Percentiles rank a stretch among this genome's conserved stretches.
These are phyloP conservation scores for Galerucella nymphaeae DNA, from an alignment of 2,888 invertebrate genomes.

Conservation along the genomic window DNA sequence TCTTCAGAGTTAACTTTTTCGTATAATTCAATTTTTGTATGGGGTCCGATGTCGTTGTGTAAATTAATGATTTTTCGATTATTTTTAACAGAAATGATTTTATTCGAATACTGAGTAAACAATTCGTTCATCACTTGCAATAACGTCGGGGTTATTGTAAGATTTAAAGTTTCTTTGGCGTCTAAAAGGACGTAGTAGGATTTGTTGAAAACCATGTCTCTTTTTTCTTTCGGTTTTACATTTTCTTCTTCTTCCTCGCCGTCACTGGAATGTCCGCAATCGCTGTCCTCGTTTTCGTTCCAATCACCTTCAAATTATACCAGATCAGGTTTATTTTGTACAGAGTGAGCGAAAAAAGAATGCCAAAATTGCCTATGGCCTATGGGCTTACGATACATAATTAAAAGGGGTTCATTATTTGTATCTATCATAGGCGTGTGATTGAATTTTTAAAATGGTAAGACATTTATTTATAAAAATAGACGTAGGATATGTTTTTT, in stretches of 20 bases:
- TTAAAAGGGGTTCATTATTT: no score
- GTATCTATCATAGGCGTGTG: no score
- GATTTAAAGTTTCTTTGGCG: conserved; percentile 73
- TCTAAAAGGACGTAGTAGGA: conserved; percentile 78
- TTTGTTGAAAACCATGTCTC: conserved; percentile 54
- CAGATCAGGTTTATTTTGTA: no score
- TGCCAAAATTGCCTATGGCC: no score
- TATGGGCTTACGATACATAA: no score
- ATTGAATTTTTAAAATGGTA: no score
- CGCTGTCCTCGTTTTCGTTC: conserved; percentile 65
- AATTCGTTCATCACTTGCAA: conserved; percentile 68
- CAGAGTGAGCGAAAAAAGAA: no score
- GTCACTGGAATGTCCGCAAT: conserved; percentile 69
- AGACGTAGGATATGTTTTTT: no score
- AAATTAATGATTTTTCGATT: conserved; percentile 66
- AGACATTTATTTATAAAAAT: no score
- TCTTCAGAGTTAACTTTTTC: conserved; percentile 67
- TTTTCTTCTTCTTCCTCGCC: conserved; percentile 61
- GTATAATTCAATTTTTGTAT: conserved; percentile 69
- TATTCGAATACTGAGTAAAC: conserved; percentile 61
- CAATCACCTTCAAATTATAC: conserved; percentile 57
- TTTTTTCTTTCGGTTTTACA: conserved; percentile 42
- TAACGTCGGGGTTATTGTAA: conserved; percentile 76
- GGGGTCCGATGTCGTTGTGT: conserved; percentile 75
- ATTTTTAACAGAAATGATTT: conserved; percentile 60